Conservation (phyloP, 2,113 vertebrate genomes). For the Irena cyanogastra region DNA sequence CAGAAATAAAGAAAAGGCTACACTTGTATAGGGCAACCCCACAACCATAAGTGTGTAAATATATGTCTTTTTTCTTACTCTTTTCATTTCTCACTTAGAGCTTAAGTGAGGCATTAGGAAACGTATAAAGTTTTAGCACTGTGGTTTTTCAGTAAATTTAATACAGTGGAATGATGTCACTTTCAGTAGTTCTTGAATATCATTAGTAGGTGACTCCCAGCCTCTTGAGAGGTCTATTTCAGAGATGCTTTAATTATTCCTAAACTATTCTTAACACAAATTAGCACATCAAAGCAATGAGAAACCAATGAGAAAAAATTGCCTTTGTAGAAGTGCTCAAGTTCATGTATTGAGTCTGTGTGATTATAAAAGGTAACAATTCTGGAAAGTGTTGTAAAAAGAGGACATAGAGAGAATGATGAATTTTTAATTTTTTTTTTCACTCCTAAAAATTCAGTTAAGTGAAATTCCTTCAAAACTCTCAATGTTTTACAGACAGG, state of each 20-base stretch:
- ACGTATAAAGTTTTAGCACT: background rate
- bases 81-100: background rate
- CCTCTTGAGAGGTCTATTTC: background rate
- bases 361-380: constrained; percentile 8
- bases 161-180: background rate
- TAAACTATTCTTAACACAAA: constrained; percentile 57
- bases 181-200: constrained; percentile 36
- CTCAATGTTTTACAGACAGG: background rate
- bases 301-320: constrained; percentile 26
- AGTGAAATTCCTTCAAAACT: background rate
- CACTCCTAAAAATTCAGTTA: background rate
- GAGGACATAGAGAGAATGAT: background rate
- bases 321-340: constrained; percentile 6
- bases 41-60: background rate
- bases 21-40: background rate
- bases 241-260: constrained; percentile 51
- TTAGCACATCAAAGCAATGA: constrained; percentile 62
- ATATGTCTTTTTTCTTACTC: background rate
- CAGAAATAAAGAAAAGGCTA: background rate
- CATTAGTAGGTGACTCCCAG: background rate
- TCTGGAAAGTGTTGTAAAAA: background rate
- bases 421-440: background rate
- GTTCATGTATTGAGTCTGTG: background rate
- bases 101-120: background rate
- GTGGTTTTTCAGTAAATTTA: background rate